Percentiles rank a stretch among this genome's conserved stretches.
Conservation (phyloP, 1,140 invertebrate genomes). For the Latrodectus geometricus region DNA sequence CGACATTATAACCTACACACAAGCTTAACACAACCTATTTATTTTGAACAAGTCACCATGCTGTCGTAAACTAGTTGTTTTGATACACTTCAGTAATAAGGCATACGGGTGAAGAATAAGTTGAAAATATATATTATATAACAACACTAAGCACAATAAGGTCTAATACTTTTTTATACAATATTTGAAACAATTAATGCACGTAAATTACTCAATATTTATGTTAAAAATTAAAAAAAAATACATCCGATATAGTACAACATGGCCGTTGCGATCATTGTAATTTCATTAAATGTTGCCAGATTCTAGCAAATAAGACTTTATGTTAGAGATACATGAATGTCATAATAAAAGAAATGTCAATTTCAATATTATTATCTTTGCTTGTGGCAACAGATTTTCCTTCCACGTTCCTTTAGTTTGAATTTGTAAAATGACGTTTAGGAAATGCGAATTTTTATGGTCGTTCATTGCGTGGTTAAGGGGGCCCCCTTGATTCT, state of each 20-base stretch:
- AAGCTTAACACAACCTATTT: slow-evolving; percentile 55
- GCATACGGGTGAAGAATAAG: slow-evolving; percentile 3
- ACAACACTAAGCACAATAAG: background rate
- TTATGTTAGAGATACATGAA: background rate
- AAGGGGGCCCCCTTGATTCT: too few species aligned
- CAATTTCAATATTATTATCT: too few species aligned
- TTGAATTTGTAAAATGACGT: too few species aligned
- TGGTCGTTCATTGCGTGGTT: too few species aligned
- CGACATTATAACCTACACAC: slow-evolving; percentile 19
- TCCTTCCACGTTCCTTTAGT: too few species aligned
- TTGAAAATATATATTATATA: slow-evolving; percentile 15
- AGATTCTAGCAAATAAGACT: background rate
- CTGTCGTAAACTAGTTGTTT: slow-evolving; percentile 59
- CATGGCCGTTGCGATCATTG: slow-evolving; percentile 54
- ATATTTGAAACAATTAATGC: background rate
- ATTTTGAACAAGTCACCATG: slow-evolving; percentile 61
- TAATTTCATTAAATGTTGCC: slow-evolving; percentile 46
- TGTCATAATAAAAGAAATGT: background rate
- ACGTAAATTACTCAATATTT: slow-evolving; percentile 13
- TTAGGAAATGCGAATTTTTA: too few species aligned
- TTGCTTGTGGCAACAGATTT: too few species aligned
- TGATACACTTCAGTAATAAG: slow-evolving; percentile 44
- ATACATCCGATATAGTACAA: slow-evolving; percentile 44
- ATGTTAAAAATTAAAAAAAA: slow-evolving; percentile 50
- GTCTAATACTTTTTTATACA: background rate